phyloP scores from a whole-genome alignment of 2,888 invertebrate genomes.

The Bugula neritina region DNA sequence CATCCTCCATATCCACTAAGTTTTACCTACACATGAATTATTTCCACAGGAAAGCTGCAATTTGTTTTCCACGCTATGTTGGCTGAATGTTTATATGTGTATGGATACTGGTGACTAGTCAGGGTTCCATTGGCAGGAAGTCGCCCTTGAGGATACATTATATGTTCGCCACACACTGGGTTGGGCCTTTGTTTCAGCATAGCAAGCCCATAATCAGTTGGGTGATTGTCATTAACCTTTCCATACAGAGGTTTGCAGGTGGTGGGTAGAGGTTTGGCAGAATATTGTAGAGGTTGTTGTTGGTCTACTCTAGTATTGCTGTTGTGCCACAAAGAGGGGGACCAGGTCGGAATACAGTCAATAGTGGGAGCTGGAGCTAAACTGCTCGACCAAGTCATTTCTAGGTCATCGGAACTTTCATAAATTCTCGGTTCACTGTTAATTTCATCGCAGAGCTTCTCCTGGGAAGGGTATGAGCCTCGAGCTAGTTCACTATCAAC shows the following conservation, averaged over 20 bases:
- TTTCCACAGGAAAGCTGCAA: too few species aligned
- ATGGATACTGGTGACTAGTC: too few species aligned
- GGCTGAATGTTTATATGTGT: too few species aligned
- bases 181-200: not conserved
- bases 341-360: not conserved
- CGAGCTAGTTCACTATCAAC: not conserved
- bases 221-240: not conserved
- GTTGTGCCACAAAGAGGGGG: not conserved
- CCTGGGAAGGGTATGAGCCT: slow-evolving; percentile 11
- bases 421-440: slow-evolving; percentile 13
- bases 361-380: not conserved
- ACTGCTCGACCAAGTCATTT: not conserved
- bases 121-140: too few species aligned
- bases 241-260: not conserved
- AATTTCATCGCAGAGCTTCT: slow-evolving; percentile 2
- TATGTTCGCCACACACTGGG: not conserved
- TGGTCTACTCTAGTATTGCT: not conserved
- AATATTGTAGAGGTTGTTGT: not conserved
- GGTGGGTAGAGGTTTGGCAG: not conserved
- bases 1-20: too few species aligned
- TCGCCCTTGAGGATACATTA: too few species aligned
- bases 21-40: too few species aligned
- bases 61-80: too few species aligned
- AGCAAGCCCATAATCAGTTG: slow-evolving; percentile 17
- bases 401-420: not conserved